Evolutionary conservation across 1,140 invertebrate species (phyloP), one percentile per base, ranked within the genome.

Genomic region (Drosophila melanica): DNA sequence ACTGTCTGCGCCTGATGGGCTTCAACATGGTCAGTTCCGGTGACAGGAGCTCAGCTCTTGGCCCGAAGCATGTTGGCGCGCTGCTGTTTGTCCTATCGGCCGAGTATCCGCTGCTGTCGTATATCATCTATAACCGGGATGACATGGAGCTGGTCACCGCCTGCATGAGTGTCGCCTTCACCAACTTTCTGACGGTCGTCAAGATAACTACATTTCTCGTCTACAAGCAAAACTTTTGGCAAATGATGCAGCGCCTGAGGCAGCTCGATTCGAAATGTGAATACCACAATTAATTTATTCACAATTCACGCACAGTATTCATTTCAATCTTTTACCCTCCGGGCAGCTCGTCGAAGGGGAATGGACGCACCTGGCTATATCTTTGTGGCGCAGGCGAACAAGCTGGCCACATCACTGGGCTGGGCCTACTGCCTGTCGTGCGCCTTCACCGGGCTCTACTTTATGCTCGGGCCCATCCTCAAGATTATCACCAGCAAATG

Each of bases 121-220:
- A 85, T 59, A 64, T 74, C 18, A 54, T 89, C 12, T 62, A 91
- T 42, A 67, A 91, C 35, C 69, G 60, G 14, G 68, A 91, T 37
- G 65, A 91, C 44, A 73, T 91, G 69, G 74, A 82, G 47, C 44
- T 86, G 60, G 65, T 85, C 14, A 91, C 90, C 4, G 90, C 82
- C 23, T 50, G 82, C 23, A 42, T 91, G 14, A 91, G 90, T 39
- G 84, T 91, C 9, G 51, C 77, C 20, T 85, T 89, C 20, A 91
- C 90, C 54, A 91, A 91, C 27, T 20, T 91, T 23, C 57, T 91
- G 35, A 90, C 90, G 4, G 74, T 85, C 23, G 72, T 85, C 33
- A 91, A 91, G 55, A 82, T 90, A 18, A 69, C 63, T 44, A 91
- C 90, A 5, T 91, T 91, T 54, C 48, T 91, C 44, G 37, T 60